A percentile compares a stretch with the other conserved stretches of the same genome.
Conservation (phyloP, 64 coral and sea anemone genomes). For the Astreopora myriophthalma region DNA sequence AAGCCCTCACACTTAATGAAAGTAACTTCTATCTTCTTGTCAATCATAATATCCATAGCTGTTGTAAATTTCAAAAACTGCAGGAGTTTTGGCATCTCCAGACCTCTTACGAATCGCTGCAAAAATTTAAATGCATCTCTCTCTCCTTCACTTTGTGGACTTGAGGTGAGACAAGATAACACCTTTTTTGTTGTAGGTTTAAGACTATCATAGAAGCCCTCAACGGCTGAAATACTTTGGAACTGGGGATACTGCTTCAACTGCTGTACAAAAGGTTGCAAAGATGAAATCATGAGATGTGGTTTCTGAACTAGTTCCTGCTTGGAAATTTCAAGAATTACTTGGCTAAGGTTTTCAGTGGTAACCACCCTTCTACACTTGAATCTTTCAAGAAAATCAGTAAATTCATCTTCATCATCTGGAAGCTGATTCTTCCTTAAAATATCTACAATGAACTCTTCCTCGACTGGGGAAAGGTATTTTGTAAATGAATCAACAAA, state of each 20-base stretch:
- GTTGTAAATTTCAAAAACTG: conserved; percentile 75
- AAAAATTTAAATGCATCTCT: conserved; percentile 61
- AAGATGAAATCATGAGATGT: conserved; percentile 65
- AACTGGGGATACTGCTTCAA: conserved; percentile 66
- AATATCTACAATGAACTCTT: conserved; percentile 50
- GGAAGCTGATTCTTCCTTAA: conserved; percentile 18
- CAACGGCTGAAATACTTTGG: conserved; percentile 1
- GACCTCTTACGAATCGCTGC: conserved; percentile 66
- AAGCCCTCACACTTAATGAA: conserved; percentile 64
- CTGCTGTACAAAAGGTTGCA: conserved; percentile 66
- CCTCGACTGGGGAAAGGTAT: conserved; percentile 65
- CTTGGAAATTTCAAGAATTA: conserved; percentile 51
- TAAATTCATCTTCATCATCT: conserved; percentile 59
- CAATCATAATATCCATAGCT: conserved; percentile 41
- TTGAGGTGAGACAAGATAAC: too few species aligned
- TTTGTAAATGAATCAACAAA: conserved; percentile 52
- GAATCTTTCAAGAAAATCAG: conserved; percentile 71
- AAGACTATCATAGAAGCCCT: conserved; percentile 51
- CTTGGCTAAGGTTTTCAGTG: conserved; percentile 19
- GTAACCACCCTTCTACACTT: conserved; percentile 43
- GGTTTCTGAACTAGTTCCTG: conserved; percentile 76
- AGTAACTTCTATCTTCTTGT: conserved; percentile 36
- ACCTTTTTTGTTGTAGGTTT: conserved; percentile 68
- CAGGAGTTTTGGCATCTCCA: conserved; percentile 45
- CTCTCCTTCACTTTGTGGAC: conserved; percentile 28